These are phyloP conservation scores for Xerus rutilus DNA, from an alignment of 2,797 vertebrate species.

Conservation along the genomic window DNA sequence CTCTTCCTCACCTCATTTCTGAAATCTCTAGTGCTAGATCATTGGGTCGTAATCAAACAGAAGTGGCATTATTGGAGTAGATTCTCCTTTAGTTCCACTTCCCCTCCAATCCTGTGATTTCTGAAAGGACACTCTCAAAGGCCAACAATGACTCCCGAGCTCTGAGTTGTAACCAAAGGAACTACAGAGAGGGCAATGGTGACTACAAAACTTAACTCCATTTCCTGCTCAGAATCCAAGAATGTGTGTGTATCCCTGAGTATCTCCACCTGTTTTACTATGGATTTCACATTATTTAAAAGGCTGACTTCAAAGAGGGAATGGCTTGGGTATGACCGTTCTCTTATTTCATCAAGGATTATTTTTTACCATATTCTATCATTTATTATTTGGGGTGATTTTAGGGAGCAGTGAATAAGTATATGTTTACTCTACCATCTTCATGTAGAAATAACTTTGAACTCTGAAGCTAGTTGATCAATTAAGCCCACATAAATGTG, in stretches of 20 bases:
- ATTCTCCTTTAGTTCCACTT: neutral
- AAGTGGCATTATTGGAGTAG: neutral
- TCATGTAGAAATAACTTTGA: slow-evolving; percentile 31
- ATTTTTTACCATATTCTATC: neutral
- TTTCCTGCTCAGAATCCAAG: neutral
- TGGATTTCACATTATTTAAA: neutral
- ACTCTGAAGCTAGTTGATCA: neutral
- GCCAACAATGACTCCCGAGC: too few species aligned
- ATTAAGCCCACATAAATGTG: neutral
- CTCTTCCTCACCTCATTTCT: neutral
- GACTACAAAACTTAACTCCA: neutral
- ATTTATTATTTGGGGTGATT: neutral
- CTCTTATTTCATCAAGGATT: neutral
- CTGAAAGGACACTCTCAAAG: neutral
- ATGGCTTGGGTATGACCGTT: neutral
- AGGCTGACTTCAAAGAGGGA: neutral
- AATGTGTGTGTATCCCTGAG: neutral
- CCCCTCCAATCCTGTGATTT: neutral
- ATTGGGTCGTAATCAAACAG: neutral
- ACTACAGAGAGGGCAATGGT: neutral
- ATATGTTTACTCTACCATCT: neutral
- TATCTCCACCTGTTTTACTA: neutral
- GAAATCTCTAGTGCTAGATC: neutral
- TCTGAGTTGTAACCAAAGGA: neutral
- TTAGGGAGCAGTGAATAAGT: neutral